Conservation (phyloP, 2,888 invertebrate genomes). For the Sphaerophoria taeniata region DNA sequence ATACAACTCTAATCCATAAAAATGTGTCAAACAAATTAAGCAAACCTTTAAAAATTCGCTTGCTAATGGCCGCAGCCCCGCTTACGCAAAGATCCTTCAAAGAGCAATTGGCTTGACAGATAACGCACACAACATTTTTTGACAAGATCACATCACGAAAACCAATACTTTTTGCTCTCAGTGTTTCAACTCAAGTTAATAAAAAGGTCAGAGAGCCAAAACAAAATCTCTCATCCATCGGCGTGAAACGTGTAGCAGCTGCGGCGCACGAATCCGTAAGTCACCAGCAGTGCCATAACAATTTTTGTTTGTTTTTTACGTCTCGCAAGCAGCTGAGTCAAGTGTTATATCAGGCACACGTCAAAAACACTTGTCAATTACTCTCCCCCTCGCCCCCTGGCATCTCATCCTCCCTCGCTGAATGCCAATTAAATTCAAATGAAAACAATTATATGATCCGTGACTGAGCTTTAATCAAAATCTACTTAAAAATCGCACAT, state of each 20-base stretch:
- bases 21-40: conserved; percentile 48
- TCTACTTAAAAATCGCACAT: conserved; percentile 58
- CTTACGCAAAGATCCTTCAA: conserved; percentile 56
- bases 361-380: conserved; percentile 73
- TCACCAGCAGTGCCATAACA: conserved; percentile 57
- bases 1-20: neutral
- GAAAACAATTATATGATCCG: conserved; percentile 65
- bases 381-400: neutral
- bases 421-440: conserved; percentile 70
- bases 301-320: conserved; percentile 42
- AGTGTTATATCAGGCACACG: conserved; percentile 69
- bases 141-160: conserved; percentile 22
- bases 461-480: conserved; percentile 64
- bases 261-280: conserved; percentile 40
- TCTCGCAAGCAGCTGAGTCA: conserved; percentile 33
- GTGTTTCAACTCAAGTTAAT: too few relatives aligned
- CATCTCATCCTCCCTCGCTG: conserved; percentile 4
- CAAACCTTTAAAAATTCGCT: conserved; percentile 39
- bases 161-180: neutral
- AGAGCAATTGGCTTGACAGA: conserved; percentile 46
- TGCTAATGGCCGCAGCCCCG: neutral
- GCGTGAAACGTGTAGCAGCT: neutral
- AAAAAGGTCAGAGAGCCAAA: conserved; percentile 57
- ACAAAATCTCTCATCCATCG: conserved; percentile 31
- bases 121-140: conserved; percentile 18